Evolutionary conservation across 2,797 vertebrate species (phyloP).

Genomic region (Rhadinocentrus ornatus): DNA sequence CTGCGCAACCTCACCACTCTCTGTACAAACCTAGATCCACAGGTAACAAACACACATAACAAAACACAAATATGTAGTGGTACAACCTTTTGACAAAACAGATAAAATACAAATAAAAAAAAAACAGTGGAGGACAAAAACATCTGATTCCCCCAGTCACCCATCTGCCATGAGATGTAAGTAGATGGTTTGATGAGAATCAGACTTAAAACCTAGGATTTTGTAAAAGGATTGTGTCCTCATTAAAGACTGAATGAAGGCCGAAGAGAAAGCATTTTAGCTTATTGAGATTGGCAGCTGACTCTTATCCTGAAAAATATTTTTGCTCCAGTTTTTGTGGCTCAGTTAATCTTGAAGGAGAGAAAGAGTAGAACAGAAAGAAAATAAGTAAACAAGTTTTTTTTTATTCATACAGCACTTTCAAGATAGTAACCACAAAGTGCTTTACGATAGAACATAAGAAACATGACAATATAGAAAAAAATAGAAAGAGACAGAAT

Average conservation of each 20-base stretch:
- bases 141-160: too few species aligned
- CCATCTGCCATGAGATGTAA: too few species aligned
- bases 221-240: background rate
- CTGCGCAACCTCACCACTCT: slow-evolving; percentile 49
- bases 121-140: background rate
- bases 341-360: too few species aligned
- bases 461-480: background rate
- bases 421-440: too few species aligned
- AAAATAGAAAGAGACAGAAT: background rate
- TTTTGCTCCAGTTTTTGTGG: too few species aligned
- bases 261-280: background rate
- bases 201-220: too few species aligned
- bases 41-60: slow-evolving; percentile 53
- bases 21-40: slow-evolving; percentile 64
- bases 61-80: background rate
- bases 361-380: background rate
- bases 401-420: too few species aligned
- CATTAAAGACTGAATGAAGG: background rate
- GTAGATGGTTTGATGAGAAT: too few species aligned
- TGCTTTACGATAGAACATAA: background rate
- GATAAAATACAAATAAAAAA: background rate
- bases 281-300: background rate
- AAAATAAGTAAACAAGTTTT: background rate
- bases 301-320: too few species aligned
- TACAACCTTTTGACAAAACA: background rate